phyloP scores from a whole-genome alignment of 2,797 vertebrate species.

The Valencia hispanica region DNA sequence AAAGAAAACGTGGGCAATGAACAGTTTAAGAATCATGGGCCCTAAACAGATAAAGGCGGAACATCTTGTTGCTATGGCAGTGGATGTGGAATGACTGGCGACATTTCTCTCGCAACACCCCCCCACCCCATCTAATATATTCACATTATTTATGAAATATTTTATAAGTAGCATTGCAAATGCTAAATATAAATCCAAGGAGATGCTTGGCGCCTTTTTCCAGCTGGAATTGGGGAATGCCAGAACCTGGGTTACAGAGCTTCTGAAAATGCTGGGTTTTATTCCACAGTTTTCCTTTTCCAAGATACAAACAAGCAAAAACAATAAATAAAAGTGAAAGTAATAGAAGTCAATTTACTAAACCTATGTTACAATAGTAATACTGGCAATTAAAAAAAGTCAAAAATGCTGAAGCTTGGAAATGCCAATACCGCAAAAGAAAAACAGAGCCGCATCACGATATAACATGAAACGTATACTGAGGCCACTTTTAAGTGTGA shows the following conservation, averaged over 20 bases:
- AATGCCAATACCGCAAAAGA: background rate
- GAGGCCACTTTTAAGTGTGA: no score
- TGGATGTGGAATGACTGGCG: constrained; percentile 81
- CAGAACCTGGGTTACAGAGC: constrained; percentile 69
- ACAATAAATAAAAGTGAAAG: constrained; percentile 45
- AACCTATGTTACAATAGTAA: constrained; percentile 81
- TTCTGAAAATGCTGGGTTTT: constrained; percentile 76
- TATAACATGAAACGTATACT: no score
- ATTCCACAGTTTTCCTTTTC: constrained; percentile 57
- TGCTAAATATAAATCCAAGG: constrained; percentile 85
- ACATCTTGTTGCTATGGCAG: constrained; percentile 85
- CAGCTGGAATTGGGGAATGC: constrained; percentile 67
- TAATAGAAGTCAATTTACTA: constrained; percentile 80
- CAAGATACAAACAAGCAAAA: constrained; percentile 49
- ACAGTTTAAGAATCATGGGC: constrained; percentile 83
- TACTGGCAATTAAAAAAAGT: constrained; percentile 26
- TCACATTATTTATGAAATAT: constrained; percentile 87
- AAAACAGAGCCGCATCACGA: no score
- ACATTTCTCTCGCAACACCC: constrained; percentile 75
- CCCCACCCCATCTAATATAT: constrained; percentile 75
- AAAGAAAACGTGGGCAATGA: constrained; percentile 84
- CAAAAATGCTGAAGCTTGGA: constrained; percentile 1
- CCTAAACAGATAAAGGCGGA: constrained; percentile 84
- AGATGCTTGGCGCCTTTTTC: constrained; percentile 72
- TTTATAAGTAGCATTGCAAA: constrained; percentile 85